Evolutionary conservation across 2,888 invertebrate genomes (phyloP), one percentile per base, ranked within the genome.

Genomic region (Drosophila austrosaltans): DNA sequence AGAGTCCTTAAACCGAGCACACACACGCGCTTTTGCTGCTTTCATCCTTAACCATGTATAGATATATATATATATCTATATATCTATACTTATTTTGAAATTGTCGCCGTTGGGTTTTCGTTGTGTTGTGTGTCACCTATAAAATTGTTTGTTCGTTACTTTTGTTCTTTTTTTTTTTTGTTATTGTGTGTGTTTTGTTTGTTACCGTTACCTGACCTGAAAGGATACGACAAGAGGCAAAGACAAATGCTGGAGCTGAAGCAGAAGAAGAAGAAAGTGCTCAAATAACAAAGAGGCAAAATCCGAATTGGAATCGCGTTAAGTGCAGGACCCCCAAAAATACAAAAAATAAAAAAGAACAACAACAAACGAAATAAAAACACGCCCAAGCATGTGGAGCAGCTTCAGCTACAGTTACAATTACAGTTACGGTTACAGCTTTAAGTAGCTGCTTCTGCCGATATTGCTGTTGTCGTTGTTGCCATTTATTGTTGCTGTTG

Each of bases 271-370:
- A 54, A 60, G 53, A 59, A 40, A 53, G 53, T 65, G 71, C 71
- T 71, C 64, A 72, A 83, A 77, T 68, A 77, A 73, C 69, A 72
- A 86, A 83, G 82, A 86, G 73, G 84, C 83, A 86, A 74, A 86
- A 80, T 70, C 64, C 22, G 39, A 20, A 48, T 48, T 48, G 61
- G 60, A 36, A 44, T 59, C 28, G 32, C 36, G 60, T 32, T 48
- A 48, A 48, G 48, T 25, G 48, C 48, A 48, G 48, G 63, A 63
- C 63, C 28, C 53, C 66, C 39, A 53, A 36, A 62, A 25, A 44
- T 1, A 25, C 16, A 42, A 42, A 10, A 48, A 48, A 48, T n/a
- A 20, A 22, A 8, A 2, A 8, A 42, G 5, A 53, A 30, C 30
- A 30, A 30, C 30, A 62, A 44, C 22, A 40, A 60, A 56, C 64